Base-by-base conservation (phyloP, 2,888 invertebrate genomes). In the Drosophila ustulata region DNA sequence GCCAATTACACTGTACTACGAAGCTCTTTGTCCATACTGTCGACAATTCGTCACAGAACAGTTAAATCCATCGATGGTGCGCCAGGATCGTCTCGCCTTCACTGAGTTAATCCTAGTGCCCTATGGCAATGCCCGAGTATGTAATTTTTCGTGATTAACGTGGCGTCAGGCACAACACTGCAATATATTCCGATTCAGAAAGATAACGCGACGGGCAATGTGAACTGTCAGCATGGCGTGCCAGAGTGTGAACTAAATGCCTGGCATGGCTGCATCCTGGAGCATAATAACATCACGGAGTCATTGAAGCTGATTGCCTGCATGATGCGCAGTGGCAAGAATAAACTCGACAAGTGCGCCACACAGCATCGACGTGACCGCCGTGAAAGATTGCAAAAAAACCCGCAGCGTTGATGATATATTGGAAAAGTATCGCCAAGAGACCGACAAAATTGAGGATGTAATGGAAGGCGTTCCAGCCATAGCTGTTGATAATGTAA, bases 191-290 rank as follows among this genome's bases (percentile, higher is more conserved):
- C 7, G 23, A n/a, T 41, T 0, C 34, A 82, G 82, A 7, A 7
- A 5, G 39, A 50, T 23, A 39, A 49, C 25, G 34, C 43, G 0
- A 9, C 41, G 9, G 82, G 71, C 2, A 53, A 70, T 9, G 66
- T 92, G 2, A 57, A 26, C 0, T 92, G 92, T 39, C 92, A 92
- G 65, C 92, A 92, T 64, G 92, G 92, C 0, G 49, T 11, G 3
- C 32, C 34, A 0, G 92, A 92, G 63, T 92, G 92, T 63, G 87
- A 91, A 28, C 57, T 90, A 18, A 92, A 92, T 82, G 91, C 92
- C 4, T 71, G 90, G 59, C 92, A 92, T 66, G 92, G 80, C 18
- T 92, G 92, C 63, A 89, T 92, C 18, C 82, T 92, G 55, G 92
- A 92, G 61, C 82, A 91, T 46, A 84, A 88, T 46, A 72, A 73